Evolutionary conservation across 2,797 vertebrate genomes (phyloP).

Genomic region (Sarcoramphus papa): DNA sequence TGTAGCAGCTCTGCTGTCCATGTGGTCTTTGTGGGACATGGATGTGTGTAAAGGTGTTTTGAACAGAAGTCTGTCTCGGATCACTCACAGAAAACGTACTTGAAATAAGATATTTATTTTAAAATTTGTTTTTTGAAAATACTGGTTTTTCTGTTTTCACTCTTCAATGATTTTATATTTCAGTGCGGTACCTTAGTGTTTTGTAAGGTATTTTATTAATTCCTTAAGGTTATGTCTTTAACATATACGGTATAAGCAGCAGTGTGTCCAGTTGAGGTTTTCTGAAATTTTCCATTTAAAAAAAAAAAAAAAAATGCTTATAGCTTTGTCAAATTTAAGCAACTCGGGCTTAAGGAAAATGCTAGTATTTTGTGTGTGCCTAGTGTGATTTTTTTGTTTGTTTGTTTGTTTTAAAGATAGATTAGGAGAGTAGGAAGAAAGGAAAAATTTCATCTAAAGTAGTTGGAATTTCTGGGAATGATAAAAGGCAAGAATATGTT

Average conservation of each 20-base stretch:
- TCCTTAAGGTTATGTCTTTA: background rate
- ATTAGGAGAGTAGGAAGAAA: background rate
- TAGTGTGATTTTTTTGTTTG: background rate
- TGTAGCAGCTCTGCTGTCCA: background rate
- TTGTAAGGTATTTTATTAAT: background rate
- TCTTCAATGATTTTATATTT: background rate
- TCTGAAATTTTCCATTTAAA: background rate
- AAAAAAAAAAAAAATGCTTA: background rate
- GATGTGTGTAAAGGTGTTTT: background rate
- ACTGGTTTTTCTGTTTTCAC: background rate
- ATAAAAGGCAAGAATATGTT: background rate
- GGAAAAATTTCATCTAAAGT: background rate
- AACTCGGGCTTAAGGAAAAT: background rate
- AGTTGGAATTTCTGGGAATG: background rate
- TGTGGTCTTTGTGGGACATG: accelerated
- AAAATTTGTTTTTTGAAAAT: background rate
- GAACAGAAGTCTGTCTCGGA: background rate
- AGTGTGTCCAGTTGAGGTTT: background rate
- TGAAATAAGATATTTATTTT: background rate
- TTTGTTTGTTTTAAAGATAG: background rate
- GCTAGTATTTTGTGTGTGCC: background rate
- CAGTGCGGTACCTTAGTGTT: background rate
- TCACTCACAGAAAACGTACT: background rate
- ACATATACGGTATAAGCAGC: background rate
- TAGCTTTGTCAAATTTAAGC: background rate